phyloP scores from a whole-genome alignment of 2,113 vertebrate species.

The Etheostoma spectabile region DNA sequence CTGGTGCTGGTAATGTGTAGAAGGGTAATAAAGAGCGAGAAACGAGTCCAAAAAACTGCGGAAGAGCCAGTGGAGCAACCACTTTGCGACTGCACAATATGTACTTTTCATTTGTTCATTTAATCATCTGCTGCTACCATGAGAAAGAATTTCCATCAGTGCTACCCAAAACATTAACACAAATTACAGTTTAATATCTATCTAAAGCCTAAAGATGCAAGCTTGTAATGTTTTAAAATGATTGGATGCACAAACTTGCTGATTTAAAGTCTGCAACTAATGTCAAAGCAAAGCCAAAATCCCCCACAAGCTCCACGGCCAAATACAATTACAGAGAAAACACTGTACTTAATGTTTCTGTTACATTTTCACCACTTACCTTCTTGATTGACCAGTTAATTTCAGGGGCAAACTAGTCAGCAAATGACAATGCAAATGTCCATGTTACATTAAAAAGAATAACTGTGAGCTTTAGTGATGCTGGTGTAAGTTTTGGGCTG shows the following conservation, averaged over 20 bases:
- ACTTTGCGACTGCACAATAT: neutral
- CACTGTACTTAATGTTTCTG: neutral
- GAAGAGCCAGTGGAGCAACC: no score
- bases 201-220: neutral
- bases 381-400: slow-evolving; percentile 38
- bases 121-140: neutral
- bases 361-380: slow-evolving; percentile 37
- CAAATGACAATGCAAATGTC: slow-evolving; percentile 34
- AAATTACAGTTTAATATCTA: slow-evolving; percentile 32
- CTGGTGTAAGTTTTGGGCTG: slow-evolving; percentile 9
- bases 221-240: neutral
- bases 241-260: neutral
- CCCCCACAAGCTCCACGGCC: neutral
- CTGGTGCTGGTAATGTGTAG: slow-evolving; percentile 1
- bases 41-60: neutral
- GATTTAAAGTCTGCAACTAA: neutral
- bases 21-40: slow-evolving; percentile 19
- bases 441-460: slow-evolving; percentile 13
- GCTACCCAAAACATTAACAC: neutral
- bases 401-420: slow-evolving; percentile 53
- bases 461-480: neutral
- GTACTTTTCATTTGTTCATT: slow-evolving; percentile 12
- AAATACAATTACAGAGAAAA: slow-evolving; percentile 23
- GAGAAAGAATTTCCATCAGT: slow-evolving; percentile 42
- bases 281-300: slow-evolving; percentile 1